phyloP scores from a whole-genome alignment of 2,113 vertebrate species.

The Gallinago media region DNA sequence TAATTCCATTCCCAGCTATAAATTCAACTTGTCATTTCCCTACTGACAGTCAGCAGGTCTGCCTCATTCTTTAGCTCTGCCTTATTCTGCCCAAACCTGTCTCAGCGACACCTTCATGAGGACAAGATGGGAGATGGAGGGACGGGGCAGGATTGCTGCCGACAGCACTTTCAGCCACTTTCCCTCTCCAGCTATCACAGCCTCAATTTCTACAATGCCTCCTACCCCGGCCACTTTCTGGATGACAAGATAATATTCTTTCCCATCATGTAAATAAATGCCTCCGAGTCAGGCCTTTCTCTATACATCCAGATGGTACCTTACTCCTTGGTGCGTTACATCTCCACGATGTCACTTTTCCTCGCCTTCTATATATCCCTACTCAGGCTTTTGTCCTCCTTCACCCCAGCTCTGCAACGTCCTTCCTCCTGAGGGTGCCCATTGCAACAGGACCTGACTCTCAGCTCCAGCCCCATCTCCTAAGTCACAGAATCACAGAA shows the following conservation, averaged over 20 bases:
- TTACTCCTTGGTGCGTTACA: not conserved
- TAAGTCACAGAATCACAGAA: not conserved
- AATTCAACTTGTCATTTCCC: not conserved
- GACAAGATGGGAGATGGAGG: not conserved
- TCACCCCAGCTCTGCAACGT: not conserved
- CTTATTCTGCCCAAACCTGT: slow-evolving; percentile 7
- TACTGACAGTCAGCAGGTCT: not conserved
- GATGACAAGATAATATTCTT: not conserved
- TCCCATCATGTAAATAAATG: not conserved
- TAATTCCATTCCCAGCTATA: not conserved
- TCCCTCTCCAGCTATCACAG: not conserved
- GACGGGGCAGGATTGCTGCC: not conserved
- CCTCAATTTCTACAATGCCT: not conserved
- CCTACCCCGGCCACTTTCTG: not conserved
- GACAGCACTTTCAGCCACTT: not conserved
- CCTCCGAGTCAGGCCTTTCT: not conserved
- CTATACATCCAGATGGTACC: not conserved
- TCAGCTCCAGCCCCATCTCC: not conserved
- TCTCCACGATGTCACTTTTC: not conserved
- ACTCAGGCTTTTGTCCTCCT: not conserved
- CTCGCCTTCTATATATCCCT: not conserved
- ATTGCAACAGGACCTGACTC: not conserved
- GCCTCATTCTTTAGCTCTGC: not conserved
- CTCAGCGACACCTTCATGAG: not conserved
- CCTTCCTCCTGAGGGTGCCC: not conserved